Base-by-base conservation (phyloP, 2,888 invertebrate genomes). In the Agonopterix alstromeriana region DNA sequence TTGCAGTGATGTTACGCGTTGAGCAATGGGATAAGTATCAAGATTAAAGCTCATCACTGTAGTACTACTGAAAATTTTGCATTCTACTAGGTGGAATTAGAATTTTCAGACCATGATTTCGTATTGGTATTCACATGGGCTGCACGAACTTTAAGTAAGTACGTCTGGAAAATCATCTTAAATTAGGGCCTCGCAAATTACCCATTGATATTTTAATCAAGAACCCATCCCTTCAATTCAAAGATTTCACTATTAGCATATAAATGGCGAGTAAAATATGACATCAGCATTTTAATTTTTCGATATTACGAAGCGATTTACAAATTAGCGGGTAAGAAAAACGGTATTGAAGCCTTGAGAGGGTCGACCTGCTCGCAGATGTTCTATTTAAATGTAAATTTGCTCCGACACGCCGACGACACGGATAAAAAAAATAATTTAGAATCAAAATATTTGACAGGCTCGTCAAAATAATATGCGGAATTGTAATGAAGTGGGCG, bases 301-400 rank as follows among this genome's bases (percentile, higher is more conserved):
- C 80, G 73, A 88, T 87, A 87, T 87, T 84, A 87, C 85, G 81
- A 67, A 79, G 71, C 83, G 86, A 87, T 88, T 87, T 87, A 83
- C 85, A 87, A 88, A 88, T 87, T 88, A 88, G 85, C 84, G 79
- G 77, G 78, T 82, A 84, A 88, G 87, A 85, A 87, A 85, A 86
- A 82, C 71, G 80, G 71, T 62, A 65, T 71, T 69, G 72, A 76
- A 75, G 72, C 74, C 80, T 83, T 78, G 68, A 81, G 85, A 82
- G 87, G 87, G 86, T 82, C 77, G 82, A 76, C 69, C 71, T 73
- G 75, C 77, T 62, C 74, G 80, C 87, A 87, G 87, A 87, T 87
- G 87, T 87, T 84, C 87, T 81, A 88, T 87, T 88, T 88, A 87
- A 85, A 88, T 88, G 87, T 87, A 88, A 88, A 88, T 88, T 88